Percentiles rank a stretch among this genome's conserved stretches.
Conservation (phyloP, 2,888 invertebrate genomes). For the Athalia rosae region DNA sequence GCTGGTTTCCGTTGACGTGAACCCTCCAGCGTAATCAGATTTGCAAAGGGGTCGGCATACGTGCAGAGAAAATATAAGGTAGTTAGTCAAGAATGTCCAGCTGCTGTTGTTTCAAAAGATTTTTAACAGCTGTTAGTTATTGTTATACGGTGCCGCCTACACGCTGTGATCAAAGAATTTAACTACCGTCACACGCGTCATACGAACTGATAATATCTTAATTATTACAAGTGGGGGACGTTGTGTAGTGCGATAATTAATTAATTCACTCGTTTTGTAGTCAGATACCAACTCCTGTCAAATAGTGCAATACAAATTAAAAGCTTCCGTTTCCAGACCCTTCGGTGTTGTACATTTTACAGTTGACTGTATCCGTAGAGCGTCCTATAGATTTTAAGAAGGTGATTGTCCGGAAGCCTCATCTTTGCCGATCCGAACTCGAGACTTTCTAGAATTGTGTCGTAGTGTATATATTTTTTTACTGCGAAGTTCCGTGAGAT, state of each 20-base stretch:
- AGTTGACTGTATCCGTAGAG: too few species aligned
- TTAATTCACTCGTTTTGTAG: slow-evolving; percentile 20
- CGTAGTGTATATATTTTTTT: too few species aligned
- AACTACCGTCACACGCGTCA: not conserved
- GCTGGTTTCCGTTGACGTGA: slow-evolving; percentile 3
- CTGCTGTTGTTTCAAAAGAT: slow-evolving; percentile 8
- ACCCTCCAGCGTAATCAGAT: slow-evolving; percentile 35
- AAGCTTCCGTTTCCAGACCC: slow-evolving; percentile 11
- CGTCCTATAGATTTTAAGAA: too few species aligned
- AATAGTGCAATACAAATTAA: not conserved
- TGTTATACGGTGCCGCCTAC: not conserved
- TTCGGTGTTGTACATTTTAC: not conserved
- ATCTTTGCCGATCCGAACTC: too few species aligned
- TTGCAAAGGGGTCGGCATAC: not conserved
- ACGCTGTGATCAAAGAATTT: not conserved
- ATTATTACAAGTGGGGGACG: not conserved
- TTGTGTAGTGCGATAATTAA: slow-evolving; percentile 19
- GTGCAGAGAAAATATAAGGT: not conserved
- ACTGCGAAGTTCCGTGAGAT: too few species aligned
- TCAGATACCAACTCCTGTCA: not conserved
- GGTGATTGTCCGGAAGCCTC: too few species aligned
- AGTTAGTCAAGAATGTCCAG: slow-evolving; percentile 9
- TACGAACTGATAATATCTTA: slow-evolving; percentile 6
- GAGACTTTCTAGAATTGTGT: too few species aligned
- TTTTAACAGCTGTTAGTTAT: slow-evolving; percentile 10